Conservation (phyloP, 1,140 invertebrate species). For the Lucilia cuprina region DNA sequence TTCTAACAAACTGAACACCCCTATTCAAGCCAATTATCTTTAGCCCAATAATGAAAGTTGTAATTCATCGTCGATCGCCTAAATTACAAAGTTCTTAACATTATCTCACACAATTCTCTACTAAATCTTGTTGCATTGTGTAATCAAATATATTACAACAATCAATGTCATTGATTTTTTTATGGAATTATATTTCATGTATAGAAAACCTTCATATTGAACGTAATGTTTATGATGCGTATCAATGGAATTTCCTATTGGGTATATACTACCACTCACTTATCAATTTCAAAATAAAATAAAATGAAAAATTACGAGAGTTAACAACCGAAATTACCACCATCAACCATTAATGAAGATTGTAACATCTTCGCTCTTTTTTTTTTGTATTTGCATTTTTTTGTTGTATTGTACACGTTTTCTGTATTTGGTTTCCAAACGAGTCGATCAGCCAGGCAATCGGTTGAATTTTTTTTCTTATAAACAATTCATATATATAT, state of each 20-base stretch:
- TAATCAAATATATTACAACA: too few species aligned
- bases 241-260: not conserved
- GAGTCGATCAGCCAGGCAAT: not conserved
- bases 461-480: not conserved
- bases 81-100: too few species aligned
- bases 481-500: not conserved
- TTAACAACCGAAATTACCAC: conserved; percentile 7
- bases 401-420: not conserved
- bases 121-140: too few species aligned
- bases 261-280: not conserved
- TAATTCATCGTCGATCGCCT: too few species aligned
- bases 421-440: not conserved
- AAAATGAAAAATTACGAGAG: not conserved
- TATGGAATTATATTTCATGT: too few species aligned
- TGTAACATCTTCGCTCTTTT: not conserved
- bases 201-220: not conserved
- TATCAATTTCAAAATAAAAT: not conserved
- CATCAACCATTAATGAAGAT: not conserved
- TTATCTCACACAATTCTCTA: too few species aligned
- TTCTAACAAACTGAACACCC: too few species aligned
- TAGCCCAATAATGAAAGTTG: too few species aligned
- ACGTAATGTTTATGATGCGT: not conserved
- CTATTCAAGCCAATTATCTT: too few species aligned
- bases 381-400: not conserved
- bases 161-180: too few species aligned